Evolutionary conservation across 2,797 vertebrate species (phyloP), one percentile per base, ranked within the genome.

Genomic region (Scolopax bukidnonensis): DNA sequence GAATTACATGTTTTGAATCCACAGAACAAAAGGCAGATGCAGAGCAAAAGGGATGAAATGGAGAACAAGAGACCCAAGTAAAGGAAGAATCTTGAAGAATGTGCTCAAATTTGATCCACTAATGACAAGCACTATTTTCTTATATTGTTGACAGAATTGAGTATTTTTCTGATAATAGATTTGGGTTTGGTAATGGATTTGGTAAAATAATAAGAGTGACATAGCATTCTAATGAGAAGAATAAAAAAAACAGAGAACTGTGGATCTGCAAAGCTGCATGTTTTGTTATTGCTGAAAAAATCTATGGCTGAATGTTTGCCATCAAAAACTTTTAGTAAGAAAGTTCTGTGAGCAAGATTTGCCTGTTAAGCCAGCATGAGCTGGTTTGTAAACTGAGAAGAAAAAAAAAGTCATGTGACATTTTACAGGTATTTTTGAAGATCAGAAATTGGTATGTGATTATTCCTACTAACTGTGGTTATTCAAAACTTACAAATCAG

Each of bases 351-450:
- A 87, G 11, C n/a, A 77, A 84, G 73, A 82, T 75, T 88, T 93
- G 75, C 48, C 90, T 50, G 64, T 84, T 84, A 97, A 96, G 51
- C 18, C 61, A 80, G 65, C 60, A 51, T 18, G 63, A 96, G 78
- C 69, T 78, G 40, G 20, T 64, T 64, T 64, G 61, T 32, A 43
- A 64, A 43, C 30, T 64, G 84, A 87, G 73, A 87, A 51, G 9
- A 19, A 33, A 82, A 87, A 89, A 41, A 50, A 59, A 93, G 83
- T 93, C 86, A 81, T 33, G 13, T 92, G 81, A 75, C 54, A 64
- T 93, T 95, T 95, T 50, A 94, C 75, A 82, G 24, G 32, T 47
- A 67, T 89, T 94, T 84, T 28, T 15, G 64, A 77, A 91, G 70
- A 74, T 59, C 60, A 84, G 75, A 79, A 93, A 60, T 77, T 53